These are phyloP conservation scores for Turdus rufiventris DNA, from an alignment of 2,113 vertebrate genomes.

Conservation along the genomic window DNA sequence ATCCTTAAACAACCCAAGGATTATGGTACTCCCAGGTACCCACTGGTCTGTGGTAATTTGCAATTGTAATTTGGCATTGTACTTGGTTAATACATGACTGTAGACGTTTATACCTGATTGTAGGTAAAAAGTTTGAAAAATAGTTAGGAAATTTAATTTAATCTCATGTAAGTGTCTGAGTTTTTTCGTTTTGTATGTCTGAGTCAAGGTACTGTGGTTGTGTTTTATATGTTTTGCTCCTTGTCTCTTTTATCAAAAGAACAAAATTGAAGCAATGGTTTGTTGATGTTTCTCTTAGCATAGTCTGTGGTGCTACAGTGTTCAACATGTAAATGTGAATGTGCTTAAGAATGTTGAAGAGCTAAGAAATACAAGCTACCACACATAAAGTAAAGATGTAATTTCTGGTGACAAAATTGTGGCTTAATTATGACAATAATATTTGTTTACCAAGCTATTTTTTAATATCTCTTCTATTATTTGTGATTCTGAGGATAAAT, in stretches of 20 bases:
- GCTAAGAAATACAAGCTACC: background rate
- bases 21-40: background rate
- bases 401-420: slow-evolving; percentile 1
- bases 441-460: slow-evolving; percentile 12
- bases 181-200: background rate
- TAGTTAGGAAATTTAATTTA: background rate
- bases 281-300: background rate
- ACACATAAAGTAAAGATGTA: background rate
- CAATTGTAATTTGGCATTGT: background rate
- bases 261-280: background rate
- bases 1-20: background rate
- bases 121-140: background rate
- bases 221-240: background rate
- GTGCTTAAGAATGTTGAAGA: background rate
- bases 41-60: background rate
- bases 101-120: background rate
- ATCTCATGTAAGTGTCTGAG: background rate
- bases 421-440: slow-evolving; percentile 9
- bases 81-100: background rate
- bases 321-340: background rate
- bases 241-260: background rate
- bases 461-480: slow-evolving; percentile 18
- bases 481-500: background rate
- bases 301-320: background rate
- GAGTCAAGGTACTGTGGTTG: background rate